A percentile compares a stretch with the other conserved stretches of the same genome.
These are phyloP conservation scores for Drosophila tsacasi DNA, from an alignment of 1,140 invertebrate genomes.

Conservation along the genomic window DNA sequence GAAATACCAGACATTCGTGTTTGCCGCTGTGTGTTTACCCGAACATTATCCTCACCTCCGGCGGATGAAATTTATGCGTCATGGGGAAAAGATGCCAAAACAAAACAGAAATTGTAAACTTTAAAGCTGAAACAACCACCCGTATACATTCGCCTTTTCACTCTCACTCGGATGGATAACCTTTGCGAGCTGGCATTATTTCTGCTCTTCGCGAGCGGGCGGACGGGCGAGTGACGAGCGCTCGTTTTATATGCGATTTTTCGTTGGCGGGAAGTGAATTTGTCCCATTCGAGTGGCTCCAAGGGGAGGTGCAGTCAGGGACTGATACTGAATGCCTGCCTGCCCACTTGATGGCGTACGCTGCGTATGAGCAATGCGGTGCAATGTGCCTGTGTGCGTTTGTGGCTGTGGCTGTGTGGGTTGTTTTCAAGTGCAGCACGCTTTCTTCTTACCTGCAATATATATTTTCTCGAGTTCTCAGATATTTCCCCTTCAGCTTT, in stretches of 20 bases:
- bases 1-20: slow-evolving; percentile 29
- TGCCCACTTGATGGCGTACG: slow-evolving; percentile 71
- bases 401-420: slow-evolving; percentile 17
- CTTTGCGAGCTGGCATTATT: slow-evolving; percentile 28
- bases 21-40: slow-evolving; percentile 9
- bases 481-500: slow-evolving; percentile 28
- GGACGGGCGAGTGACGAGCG: not conserved
- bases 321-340: slow-evolving; percentile 33
- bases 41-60: slow-evolving; percentile 25
- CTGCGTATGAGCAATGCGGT: slow-evolving; percentile 77
- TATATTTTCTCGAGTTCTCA: slow-evolving; percentile 32
- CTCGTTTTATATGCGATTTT: slow-evolving; percentile 15
- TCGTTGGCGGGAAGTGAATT: slow-evolving; percentile 76
- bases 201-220: slow-evolving; percentile 23
- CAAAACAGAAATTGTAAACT: slow-evolving; percentile 47
- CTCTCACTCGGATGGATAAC: slow-evolving; percentile 52
- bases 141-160: slow-evolving; percentile 17
- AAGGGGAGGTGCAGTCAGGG: slow-evolving; percentile 13
- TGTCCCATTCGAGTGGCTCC: slow-evolving; percentile 51
- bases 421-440: slow-evolving; percentile 74
- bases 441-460: slow-evolving; percentile 46
- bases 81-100: slow-evolving; percentile 44
- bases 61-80: slow-evolving; percentile 29
- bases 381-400: slow-evolving; percentile 25
- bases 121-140: slow-evolving; percentile 25